Percentiles rank a stretch among this genome's conserved stretches.
Evolutionary conservation across 2,797 vertebrate genomes (phyloP).

Genomic region (Enteromius mattozi): DNA sequence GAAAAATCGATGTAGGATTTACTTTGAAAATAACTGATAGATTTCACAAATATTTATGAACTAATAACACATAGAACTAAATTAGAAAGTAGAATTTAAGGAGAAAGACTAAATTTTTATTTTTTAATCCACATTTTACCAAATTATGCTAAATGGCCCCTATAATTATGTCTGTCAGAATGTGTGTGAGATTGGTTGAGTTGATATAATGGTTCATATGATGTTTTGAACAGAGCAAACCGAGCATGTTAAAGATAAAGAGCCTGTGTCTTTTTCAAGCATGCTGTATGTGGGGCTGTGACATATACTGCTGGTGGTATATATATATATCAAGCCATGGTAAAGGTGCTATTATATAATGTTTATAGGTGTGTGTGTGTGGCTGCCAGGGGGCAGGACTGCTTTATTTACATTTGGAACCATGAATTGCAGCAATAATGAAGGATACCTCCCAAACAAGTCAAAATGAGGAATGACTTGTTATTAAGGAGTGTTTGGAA

Average conservation of each 20-base stretch:
- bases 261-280: not conserved
- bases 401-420: not conserved
- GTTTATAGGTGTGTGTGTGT: not conserved
- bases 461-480: slow-evolving; percentile 9
- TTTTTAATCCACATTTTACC: too few relatives aligned
- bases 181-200: not conserved
- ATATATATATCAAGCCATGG: not conserved
- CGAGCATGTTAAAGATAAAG: not conserved
- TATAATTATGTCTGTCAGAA: not conserved
- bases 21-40: not conserved
- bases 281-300: not conserved
- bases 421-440: not conserved
- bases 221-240: not conserved
- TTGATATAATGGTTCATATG: not conserved
- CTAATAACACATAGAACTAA: not conserved
- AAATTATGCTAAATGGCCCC: not conserved
- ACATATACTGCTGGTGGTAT: not conserved
- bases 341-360: not conserved
- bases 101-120: not conserved
- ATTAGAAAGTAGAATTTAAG: not conserved
- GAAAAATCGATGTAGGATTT: too few relatives aligned
- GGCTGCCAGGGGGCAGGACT: not conserved
- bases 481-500: not conserved
- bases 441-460: not conserved
- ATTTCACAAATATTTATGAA: not conserved